Evolutionary conservation across 2,113 vertebrate genomes (phyloP).

Genomic region (Catharus bicknelli): DNA sequence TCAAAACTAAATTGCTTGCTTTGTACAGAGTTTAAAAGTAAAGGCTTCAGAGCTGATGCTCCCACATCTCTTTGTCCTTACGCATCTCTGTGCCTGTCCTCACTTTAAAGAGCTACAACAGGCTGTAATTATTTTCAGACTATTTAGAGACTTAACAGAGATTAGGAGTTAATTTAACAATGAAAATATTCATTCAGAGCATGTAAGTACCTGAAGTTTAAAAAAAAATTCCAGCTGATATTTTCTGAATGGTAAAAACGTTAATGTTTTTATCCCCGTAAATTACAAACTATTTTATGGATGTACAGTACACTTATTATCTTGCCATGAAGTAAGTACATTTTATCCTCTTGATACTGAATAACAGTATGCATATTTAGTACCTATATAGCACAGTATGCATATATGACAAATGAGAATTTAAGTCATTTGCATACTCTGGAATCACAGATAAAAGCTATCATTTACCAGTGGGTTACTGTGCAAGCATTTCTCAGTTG

Average conservation of each 20-base stretch:
- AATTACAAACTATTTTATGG: constrained; percentile 17
- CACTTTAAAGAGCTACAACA: neutral
- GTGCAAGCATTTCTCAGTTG: neutral
- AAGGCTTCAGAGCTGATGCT: neutral
- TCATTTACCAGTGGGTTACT: neutral
- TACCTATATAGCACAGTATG: neutral
- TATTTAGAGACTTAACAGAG: neutral
- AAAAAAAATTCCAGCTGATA: neutral
- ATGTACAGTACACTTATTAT: neutral
- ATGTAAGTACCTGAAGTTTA: neutral
- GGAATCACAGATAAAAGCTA: neutral
- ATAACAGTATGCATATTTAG: neutral
- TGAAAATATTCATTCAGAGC: neutral
- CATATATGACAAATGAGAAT: neutral
- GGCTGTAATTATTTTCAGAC: constrained; percentile 1
- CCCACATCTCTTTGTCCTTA: neutral
- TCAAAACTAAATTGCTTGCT: constrained; percentile 16
- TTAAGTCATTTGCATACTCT: neutral
- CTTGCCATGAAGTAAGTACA: neutral
- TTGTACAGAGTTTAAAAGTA: neutral
- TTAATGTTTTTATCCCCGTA: neutral
- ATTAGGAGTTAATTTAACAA: neutral
- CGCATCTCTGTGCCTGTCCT: neutral
- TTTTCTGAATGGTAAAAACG: constrained; percentile 36
- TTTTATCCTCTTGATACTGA: constrained; percentile 18